Conservation (phyloP, 2,797 vertebrate species). For the Sternotherus odoratus region DNA sequence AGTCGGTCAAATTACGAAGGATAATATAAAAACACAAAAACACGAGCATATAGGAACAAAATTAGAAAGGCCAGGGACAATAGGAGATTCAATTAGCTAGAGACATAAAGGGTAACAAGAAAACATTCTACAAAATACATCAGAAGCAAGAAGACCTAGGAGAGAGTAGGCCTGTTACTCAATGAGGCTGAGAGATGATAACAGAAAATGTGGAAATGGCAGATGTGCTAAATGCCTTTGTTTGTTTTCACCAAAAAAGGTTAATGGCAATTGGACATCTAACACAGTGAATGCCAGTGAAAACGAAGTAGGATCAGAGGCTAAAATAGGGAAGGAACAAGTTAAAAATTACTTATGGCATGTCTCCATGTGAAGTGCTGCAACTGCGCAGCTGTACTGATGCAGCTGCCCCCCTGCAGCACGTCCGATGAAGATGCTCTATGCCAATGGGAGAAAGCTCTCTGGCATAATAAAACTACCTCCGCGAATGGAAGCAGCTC, state of each 20-base stretch:
- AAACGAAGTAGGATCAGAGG: no score
- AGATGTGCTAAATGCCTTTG: neutral
- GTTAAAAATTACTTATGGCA: no score
- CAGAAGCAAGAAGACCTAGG: neutral
- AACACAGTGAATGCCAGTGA: no score
- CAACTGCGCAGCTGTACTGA: no score
- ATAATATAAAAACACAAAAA: neutral
- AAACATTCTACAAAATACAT: neutral
- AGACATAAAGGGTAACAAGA: neutral
- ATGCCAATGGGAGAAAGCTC: no score
- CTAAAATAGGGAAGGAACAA: no score
- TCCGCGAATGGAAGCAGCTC: no score
- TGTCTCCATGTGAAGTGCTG: no score
- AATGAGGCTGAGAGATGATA: neutral
- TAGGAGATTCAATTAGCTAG: neutral
- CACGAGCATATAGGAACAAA: neutral
- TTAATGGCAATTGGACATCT: no score
- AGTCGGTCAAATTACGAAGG: neutral
- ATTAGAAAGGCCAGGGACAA: neutral
- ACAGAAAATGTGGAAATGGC: neutral
- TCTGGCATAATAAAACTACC: no score
- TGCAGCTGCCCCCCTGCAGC: no score
- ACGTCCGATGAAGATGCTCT: no score
- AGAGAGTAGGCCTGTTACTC: neutral
- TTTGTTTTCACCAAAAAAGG: neutral